These are phyloP conservation scores for Archilochus colubris DNA, from an alignment of 2,113 vertebrate genomes.

Conservation along the genomic window DNA sequence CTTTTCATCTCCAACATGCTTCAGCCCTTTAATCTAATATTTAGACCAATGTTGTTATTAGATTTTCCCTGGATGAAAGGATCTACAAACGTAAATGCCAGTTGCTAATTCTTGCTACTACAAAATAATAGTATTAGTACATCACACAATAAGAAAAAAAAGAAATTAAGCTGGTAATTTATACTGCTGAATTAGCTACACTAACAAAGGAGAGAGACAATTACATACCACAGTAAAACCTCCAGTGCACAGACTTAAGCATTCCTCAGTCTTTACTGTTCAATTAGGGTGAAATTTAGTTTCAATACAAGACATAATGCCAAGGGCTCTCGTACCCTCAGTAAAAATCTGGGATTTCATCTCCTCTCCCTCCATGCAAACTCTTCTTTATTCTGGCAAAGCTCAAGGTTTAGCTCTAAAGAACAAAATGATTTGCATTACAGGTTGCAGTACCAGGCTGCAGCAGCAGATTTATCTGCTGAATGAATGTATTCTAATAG, in stretches of 20 bases:
- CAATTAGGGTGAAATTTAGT: conserved; percentile 65
- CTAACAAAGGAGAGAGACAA: conserved; percentile 52
- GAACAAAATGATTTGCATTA: conserved; percentile 59
- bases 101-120: conserved; percentile 51
- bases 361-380: conserved; percentile 30
- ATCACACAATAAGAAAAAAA: conserved; percentile 55
- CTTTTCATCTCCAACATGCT: conserved; percentile 9
- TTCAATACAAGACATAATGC: conserved; percentile 44
- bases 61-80: conserved; percentile 55
- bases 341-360: conserved; percentile 40
- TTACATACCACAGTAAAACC: conserved; percentile 46
- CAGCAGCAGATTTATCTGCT: conserved; percentile 54
- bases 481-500: conserved; percentile 73
- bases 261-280: conserved; percentile 56
- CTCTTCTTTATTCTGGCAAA: conserved; percentile 36
- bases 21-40: conserved; percentile 44
- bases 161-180: conserved; percentile 67
- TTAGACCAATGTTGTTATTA: conserved; percentile 49
- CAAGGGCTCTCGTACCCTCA: conserved; percentile 5
- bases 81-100: conserved; percentile 48
- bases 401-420: conserved; percentile 43
- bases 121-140: conserved; percentile 57
- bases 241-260: conserved; percentile 28
- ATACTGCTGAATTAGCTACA: conserved; percentile 55
- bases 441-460: conserved; percentile 38